Conservation (phyloP, 1,140 invertebrate species). For the Tigriopus japonicus region DNA sequence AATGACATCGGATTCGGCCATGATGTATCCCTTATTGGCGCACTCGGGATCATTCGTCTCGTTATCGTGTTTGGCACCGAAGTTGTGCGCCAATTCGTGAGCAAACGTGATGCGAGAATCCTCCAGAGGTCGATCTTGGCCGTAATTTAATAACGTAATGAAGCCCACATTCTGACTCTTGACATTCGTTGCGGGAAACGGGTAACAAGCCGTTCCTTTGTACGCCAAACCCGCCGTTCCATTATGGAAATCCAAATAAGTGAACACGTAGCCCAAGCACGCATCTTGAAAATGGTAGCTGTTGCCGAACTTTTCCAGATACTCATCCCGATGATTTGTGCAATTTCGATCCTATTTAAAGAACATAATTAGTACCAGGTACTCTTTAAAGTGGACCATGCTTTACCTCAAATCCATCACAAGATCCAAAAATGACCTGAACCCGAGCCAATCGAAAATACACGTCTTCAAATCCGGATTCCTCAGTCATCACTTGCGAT, state of each 20-base stretch:
- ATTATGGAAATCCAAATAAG: not conserved
- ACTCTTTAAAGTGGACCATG: not conserved
- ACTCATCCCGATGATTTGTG: constrained; percentile 2
- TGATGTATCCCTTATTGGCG: constrained; percentile 1
- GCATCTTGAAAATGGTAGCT: not conserved
- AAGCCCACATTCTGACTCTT: not conserved
- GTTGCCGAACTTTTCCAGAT: not conserved
- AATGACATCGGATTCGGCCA: not conserved
- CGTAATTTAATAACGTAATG: constrained; percentile 2
- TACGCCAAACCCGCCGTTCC: constrained; percentile 1
- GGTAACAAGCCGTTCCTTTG: not conserved
- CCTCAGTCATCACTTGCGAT: not conserved
- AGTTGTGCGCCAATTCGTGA: constrained; percentile 6
- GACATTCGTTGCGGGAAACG: no score
- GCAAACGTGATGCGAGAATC: constrained; percentile 1
- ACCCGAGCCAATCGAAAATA: not conserved
- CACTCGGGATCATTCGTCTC: not conserved
- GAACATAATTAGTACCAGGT: not conserved
- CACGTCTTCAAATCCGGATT: not conserved
- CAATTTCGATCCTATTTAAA: not conserved
- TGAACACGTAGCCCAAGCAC: constrained; percentile 6
- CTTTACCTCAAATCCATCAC: not conserved
- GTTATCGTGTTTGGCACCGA: constrained; percentile 1
- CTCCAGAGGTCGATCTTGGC: not conserved
- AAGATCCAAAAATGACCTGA: constrained; percentile 8